Conservation (phyloP, 2,888 invertebrate genomes). For the Malachius bipustulatus region DNA sequence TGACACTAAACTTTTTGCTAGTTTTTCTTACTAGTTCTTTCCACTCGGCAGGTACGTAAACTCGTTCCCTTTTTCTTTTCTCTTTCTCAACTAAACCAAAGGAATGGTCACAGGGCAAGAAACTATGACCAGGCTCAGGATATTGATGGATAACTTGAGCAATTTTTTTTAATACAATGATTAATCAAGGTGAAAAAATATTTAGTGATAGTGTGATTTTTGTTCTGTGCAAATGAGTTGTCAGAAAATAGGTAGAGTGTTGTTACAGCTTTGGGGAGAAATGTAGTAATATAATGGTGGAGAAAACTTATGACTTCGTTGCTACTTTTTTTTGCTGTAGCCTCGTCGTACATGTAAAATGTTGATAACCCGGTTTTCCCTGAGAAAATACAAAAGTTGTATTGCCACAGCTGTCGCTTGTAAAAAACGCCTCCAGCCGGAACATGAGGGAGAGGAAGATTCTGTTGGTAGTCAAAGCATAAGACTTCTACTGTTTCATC, state of each 20-base stretch:
- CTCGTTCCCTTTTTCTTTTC: constrained; percentile 9
- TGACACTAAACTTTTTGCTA: neutral
- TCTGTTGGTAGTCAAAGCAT: constrained; percentile 21
- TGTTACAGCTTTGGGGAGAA: constrained; percentile 12
- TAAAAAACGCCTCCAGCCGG: constrained; percentile 21
- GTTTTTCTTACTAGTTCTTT: neutral
- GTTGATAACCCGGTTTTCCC: constrained; percentile 15
- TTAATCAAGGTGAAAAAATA: constrained; percentile 13
- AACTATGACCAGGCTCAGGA: constrained; percentile 14
- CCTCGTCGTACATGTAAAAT: constrained; percentile 18
- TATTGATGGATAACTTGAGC: constrained; percentile 8
- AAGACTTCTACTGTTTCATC: constrained; percentile 17
- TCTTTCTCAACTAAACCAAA: constrained; percentile 16
- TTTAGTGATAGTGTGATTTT: constrained; percentile 12
- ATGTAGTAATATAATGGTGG: constrained; percentile 13
- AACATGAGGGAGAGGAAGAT: constrained; percentile 17
- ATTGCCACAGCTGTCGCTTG: constrained; percentile 18
- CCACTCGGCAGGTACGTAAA: neutral
- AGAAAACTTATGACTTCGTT: constrained; percentile 16
- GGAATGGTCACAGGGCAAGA: constrained; percentile 15
- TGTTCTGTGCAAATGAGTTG: constrained; percentile 16
- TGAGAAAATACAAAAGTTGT: constrained; percentile 19
- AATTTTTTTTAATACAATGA: constrained; percentile 9
- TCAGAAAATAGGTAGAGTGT: constrained; percentile 17
- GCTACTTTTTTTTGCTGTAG: constrained; percentile 12